These are phyloP conservation scores for Drosophila birchii DNA, from an alignment of 2,888 invertebrate genomes.

Conservation along the genomic window DNA sequence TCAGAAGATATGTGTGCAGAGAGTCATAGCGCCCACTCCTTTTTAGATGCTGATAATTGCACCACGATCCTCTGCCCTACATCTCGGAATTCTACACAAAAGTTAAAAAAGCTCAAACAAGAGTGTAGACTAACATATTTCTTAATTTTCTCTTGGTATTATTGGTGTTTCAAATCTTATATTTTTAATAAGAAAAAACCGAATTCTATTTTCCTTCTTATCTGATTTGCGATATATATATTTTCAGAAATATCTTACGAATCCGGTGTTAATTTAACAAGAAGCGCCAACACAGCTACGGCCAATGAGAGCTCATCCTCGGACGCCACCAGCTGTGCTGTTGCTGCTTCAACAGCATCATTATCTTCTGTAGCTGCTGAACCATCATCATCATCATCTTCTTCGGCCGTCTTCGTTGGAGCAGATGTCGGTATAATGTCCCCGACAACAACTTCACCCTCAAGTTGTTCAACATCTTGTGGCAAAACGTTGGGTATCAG, in stretches of 20 bases:
- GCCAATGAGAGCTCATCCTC: not conserved
- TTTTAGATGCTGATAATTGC: too few species aligned
- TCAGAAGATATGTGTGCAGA: too few species aligned
- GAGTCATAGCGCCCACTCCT: too few species aligned
- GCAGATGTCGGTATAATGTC: slow-evolving; percentile 53
- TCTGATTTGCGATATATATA: not conserved
- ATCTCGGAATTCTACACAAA: too few species aligned
- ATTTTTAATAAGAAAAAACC: too few species aligned
- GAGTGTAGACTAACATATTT: too few species aligned
- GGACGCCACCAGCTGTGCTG: slow-evolving; percentile 32
- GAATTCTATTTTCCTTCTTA: not conserved
- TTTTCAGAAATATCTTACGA: slow-evolving; percentile 30
- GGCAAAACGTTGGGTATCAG: slow-evolving; percentile 44
- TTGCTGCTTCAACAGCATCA: slow-evolving; percentile 7
- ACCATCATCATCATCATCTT: slow-evolving; percentile 15
- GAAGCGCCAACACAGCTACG: slow-evolving; percentile 2
- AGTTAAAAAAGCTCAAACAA: too few species aligned
- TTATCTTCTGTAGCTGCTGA: slow-evolving; percentile 13
- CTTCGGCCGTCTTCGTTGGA: slow-evolving; percentile 6
- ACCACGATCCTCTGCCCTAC: too few species aligned
- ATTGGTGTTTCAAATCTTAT: too few species aligned
- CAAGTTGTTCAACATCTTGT: slow-evolving; percentile 59
- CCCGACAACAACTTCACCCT: slow-evolving; percentile 62
- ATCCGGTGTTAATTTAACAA: slow-evolving; percentile 45
- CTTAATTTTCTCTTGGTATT: too few species aligned